A percentile compares a stretch with the other conserved stretches of the same genome.
phyloP scores from a whole-genome alignment of 2,797 vertebrate species.

The Crocidura indochinensis region DNA sequence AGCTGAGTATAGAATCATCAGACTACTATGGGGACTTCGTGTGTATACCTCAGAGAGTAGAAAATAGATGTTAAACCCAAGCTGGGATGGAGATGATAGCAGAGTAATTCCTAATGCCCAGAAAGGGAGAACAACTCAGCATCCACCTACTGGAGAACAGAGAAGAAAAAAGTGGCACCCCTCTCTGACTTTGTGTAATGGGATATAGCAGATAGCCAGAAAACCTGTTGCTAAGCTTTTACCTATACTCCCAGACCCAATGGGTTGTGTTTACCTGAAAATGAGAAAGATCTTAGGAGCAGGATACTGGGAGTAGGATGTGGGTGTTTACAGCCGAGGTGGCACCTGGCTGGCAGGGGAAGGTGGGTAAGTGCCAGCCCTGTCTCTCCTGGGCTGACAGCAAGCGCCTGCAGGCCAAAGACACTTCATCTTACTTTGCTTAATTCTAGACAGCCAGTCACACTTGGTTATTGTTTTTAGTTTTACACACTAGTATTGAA shows the following conservation, averaged over 20 bases:
- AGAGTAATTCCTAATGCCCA: not conserved
- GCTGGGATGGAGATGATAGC: not conserved
- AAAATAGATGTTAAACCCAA: too few species aligned
- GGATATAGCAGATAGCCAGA: too few species aligned
- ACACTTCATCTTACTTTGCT: conserved; percentile 82
- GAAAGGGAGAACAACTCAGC: not conserved
- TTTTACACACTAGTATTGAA: conserved; percentile 81
- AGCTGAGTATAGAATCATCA: too few species aligned
- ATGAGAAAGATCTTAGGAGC: not conserved
- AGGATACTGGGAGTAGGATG: not conserved
- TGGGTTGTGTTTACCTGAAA: too few species aligned
- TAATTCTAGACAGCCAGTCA: conserved; percentile 84
- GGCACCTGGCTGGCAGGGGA: not conserved
- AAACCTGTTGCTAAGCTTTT: too few species aligned
- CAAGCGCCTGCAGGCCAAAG: not conserved
- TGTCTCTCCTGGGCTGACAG: conserved; percentile 11
- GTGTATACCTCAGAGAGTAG: not conserved
- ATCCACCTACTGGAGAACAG: not conserved
- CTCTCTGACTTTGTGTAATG: too few species aligned
- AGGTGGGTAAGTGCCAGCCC: not conserved
- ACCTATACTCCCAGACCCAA: too few species aligned
- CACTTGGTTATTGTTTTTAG: conserved; percentile 83
- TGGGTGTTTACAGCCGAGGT: not conserved
- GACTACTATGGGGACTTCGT: too few species aligned
- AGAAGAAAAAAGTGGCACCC: not conserved